Conservation (phyloP, 2,888 invertebrate genomes). For the Clanis bilineata region DNA sequence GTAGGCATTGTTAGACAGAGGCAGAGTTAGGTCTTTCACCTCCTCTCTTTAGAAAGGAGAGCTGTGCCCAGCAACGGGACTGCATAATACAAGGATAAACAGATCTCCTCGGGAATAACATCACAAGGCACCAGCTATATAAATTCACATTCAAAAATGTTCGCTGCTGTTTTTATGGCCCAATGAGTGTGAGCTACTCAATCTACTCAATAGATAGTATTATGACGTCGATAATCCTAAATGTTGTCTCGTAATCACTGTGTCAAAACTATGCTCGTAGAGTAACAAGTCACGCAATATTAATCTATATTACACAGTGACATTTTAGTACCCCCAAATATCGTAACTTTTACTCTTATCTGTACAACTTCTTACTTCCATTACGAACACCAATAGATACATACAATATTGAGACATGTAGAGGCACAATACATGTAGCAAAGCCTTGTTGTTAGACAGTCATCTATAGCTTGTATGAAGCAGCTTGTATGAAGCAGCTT, state of each 20-base stretch:
- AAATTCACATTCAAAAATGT: neutral
- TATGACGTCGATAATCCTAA: slow-evolving; percentile 37
- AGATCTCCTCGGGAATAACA: no score
- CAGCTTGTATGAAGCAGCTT: no score
- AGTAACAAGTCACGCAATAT: slow-evolving; percentile 21
- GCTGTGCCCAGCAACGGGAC: no score
- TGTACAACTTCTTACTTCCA: neutral
- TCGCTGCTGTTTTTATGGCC: slow-evolving; percentile 21
- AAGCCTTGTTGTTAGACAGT: no score
- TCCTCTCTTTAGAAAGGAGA: no score
- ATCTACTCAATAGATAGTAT: slow-evolving; percentile 20
- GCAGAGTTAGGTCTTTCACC: no score
- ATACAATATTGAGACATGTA: neutral
- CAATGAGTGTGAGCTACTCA: slow-evolving; percentile 21
- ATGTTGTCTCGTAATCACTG: slow-evolving; percentile 36
- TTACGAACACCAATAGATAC: neutral
- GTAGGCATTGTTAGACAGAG: no score
- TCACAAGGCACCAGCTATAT: no score
- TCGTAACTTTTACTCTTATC: neutral
- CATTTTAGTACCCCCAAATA: slow-evolving; percentile 20
- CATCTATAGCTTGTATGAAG: no score
- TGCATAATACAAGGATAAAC: no score
- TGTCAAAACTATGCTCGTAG: slow-evolving; percentile 37
- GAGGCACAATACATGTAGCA: no score
- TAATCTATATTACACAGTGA: slow-evolving; percentile 19